Evolutionary conservation across 2,113 vertebrate species (phyloP).

Genomic region (Oostethus manadensis): DNA sequence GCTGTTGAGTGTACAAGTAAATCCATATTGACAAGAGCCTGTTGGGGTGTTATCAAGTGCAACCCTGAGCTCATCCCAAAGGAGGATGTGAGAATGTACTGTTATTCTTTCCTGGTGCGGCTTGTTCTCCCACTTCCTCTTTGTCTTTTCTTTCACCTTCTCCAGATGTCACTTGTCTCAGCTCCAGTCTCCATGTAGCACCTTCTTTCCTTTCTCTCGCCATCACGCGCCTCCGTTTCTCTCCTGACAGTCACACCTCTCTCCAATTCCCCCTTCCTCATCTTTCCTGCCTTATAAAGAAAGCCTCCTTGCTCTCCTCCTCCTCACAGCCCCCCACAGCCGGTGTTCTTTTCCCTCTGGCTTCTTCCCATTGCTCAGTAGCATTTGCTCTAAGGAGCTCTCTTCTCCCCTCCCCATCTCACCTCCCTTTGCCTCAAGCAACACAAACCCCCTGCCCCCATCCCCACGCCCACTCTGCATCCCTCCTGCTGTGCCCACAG

Average conservation of each 20-base stretch:
- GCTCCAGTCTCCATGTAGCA: slow-evolving; percentile 39
- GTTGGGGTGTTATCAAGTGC: background rate
- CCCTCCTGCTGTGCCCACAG: slow-evolving; percentile 2
- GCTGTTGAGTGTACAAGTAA: slow-evolving; percentile 33
- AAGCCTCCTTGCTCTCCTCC: slow-evolving; percentile 1
- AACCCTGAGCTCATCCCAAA: slow-evolving; percentile 6
- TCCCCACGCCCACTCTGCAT: background rate
- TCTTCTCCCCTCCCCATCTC: slow-evolving; percentile 9
- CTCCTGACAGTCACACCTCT: slow-evolving; percentile 43
- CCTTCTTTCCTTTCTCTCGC: slow-evolving; percentile 40
- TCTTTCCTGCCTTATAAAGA: slow-evolving; percentile 22
- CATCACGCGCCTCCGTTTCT: slow-evolving; percentile 27
- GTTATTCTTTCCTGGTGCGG: background rate
- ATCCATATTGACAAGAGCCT: slow-evolving; percentile 47
- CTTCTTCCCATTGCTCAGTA: slow-evolving; percentile 37
- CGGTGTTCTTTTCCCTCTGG: slow-evolving; percentile 15
- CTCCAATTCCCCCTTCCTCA: slow-evolving; percentile 37
- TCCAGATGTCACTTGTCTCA: slow-evolving; percentile 46
- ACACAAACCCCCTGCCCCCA: background rate
- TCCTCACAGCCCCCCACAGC: background rate
- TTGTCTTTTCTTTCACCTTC: slow-evolving; percentile 17
- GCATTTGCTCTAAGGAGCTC: slow-evolving; percentile 34
- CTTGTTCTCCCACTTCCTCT: background rate
- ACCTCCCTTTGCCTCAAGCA: slow-evolving; percentile 18
- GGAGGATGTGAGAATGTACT: slow-evolving; percentile 1